Base-by-base conservation (phyloP, 2,888 invertebrate genomes). In the Conus canariensis region DNA sequence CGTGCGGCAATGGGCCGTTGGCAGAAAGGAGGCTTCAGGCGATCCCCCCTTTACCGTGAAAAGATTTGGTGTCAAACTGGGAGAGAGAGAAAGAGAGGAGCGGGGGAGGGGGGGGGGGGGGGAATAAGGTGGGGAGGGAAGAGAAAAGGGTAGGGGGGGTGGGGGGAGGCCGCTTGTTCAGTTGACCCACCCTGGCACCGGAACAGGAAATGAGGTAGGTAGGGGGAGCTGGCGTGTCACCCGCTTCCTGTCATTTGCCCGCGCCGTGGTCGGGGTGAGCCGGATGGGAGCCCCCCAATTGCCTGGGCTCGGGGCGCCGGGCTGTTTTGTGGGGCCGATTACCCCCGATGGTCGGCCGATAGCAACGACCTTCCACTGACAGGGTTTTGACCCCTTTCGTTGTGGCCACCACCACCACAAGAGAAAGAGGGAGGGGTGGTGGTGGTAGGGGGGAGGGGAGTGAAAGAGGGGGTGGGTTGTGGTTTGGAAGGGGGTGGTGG, bases 191-290 rank as follows among this genome's bases (percentile, higher is more conserved):
- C n/a, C 59, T 85, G 85, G 58, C 85, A 85, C 85, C 85, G 85
- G 85, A 85, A 85, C 59, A 85, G 85, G 85, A 85, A 85, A 85
- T 85, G 85, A 85, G 85, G 85, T 85, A 59, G 56, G 45, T 45
- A 45, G 59, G 85, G 77, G 85, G 59, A n/a, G 59, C 59, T 59
- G 14, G 77, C 56, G 85, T 85, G 85, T 85, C 85, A 85, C n/a
- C 59, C 85, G 85, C 85, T 85, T 85, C 85, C 85, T 85, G 85
- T 85, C 85, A 85, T 85, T 85, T 59, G 85, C 56, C 58, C 9
- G 58, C 16, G 6, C 59, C 56, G 59, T 14, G 85, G 59, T 16
- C 56, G 16, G 56, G 82, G 12, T 19, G 80, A 19, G 77, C 77
- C 85, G 85, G 85, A 59, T 85, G 85, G n/a, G 85, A 59, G 85